These are phyloP conservation scores for Elachura formosa DNA, from an alignment of 2,113 vertebrate genomes.

Conservation along the genomic window DNA sequence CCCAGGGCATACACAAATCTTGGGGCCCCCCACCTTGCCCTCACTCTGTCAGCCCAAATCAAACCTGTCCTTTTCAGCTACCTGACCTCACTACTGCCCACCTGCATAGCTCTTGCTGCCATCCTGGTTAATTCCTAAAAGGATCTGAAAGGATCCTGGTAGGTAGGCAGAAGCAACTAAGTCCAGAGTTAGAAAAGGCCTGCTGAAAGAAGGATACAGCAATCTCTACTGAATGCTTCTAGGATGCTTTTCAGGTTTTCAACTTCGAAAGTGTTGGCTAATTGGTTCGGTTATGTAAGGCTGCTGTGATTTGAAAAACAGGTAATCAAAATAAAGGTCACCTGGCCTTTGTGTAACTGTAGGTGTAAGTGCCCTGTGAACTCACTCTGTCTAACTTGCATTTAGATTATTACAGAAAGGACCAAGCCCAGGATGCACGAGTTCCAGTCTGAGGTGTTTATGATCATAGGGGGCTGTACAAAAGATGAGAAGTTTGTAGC, in stretches of 20 bases:
- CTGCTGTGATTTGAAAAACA: background rate
- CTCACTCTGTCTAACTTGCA: slow-evolving; percentile 9
- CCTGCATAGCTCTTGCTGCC: background rate
- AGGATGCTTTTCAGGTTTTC: background rate
- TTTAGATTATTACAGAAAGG: slow-evolving; percentile 90
- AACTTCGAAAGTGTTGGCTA: background rate
- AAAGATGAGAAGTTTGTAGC: slow-evolving; percentile 94
- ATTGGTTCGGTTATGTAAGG: background rate
- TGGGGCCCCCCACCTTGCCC: background rate
- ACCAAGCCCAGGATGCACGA: slow-evolving; percentile 91
- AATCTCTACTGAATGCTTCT: background rate
- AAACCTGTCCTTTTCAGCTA: background rate
- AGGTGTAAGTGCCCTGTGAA: background rate
- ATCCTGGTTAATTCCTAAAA: background rate
- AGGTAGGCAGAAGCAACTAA: background rate
- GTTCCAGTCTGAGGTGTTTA: slow-evolving; percentile 94
- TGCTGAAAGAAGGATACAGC: background rate
- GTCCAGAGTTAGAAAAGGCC: background rate
- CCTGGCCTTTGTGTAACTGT: background rate
- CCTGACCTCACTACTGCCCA: background rate
- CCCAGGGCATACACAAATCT: background rate
- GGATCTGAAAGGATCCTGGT: background rate
- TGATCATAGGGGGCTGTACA: slow-evolving; percentile 96
- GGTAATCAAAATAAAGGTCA: background rate
- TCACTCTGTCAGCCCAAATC: background rate